These are phyloP conservation scores for Gadopsis bispinosus DNA, from an alignment of 2,797 vertebrate genomes.

Conservation along the genomic window DNA sequence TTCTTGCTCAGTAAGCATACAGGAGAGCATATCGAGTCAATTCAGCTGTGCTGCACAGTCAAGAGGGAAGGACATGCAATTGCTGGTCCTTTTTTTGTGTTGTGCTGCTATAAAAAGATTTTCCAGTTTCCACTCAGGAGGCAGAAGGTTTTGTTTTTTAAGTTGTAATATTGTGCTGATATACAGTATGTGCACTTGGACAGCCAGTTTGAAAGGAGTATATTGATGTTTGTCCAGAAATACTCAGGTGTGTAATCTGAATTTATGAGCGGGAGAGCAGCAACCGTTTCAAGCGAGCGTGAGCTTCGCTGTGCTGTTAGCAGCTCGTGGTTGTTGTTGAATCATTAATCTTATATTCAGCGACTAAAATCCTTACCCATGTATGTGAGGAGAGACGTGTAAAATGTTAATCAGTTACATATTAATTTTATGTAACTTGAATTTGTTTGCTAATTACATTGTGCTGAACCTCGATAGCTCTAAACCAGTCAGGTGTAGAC, in stretches of 20 bases:
- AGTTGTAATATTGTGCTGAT: slow-evolving; percentile 37
- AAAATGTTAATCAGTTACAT: slow-evolving; percentile 21
- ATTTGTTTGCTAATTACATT: slow-evolving; percentile 19
- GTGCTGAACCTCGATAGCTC: slow-evolving; percentile 11
- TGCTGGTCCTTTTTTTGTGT: slow-evolving; percentile 43
- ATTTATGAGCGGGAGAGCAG: slow-evolving; percentile 14
- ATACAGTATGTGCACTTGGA: slow-evolving; percentile 19
- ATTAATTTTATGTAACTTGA: slow-evolving; percentile 31
- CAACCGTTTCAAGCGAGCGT: slow-evolving; percentile 1
- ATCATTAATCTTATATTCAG: slow-evolving; percentile 24
- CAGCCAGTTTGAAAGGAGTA: slow-evolving; percentile 14
- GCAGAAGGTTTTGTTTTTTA: slow-evolving; percentile 50
- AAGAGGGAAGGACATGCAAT: slow-evolving; percentile 65
- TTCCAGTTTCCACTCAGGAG: slow-evolving; percentile 45
- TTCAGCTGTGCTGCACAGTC: slow-evolving; percentile 67
- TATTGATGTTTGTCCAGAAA: slow-evolving; percentile 36
- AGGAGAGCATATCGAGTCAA: slow-evolving; percentile 75
- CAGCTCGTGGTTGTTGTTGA: slow-evolving; percentile 13
- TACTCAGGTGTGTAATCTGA: slow-evolving; percentile 25
- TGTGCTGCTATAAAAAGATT: slow-evolving; percentile 63
- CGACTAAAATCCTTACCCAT: slow-evolving; percentile 5
- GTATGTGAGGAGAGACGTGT: slow-evolving; percentile 7
- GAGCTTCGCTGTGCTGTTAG: neutral
- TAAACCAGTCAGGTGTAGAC: slow-evolving; percentile 4
- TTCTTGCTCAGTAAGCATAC: slow-evolving; percentile 78